Evolutionary conservation across 2,888 invertebrate genomes (phyloP).

Genomic region (Alentia gelatinosa): DNA sequence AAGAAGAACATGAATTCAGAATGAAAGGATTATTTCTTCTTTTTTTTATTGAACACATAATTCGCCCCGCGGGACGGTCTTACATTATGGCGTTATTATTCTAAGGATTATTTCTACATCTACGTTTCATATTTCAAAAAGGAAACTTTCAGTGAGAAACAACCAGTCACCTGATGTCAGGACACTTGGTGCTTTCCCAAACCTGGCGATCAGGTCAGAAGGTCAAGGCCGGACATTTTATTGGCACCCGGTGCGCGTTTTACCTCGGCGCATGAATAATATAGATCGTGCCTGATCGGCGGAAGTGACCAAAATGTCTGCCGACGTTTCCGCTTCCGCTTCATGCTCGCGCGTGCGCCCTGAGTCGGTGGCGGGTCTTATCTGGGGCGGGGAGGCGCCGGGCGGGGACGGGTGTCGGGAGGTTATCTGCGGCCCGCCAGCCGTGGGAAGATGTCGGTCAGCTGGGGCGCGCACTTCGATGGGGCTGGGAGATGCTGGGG

Average conservation of each 20-base stretch:
- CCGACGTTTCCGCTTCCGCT: conserved; percentile 24
- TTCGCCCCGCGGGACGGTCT: too few relatives aligned
- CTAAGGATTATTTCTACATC: too few relatives aligned
- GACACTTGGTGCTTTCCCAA: background rate
- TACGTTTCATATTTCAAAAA: too few relatives aligned
- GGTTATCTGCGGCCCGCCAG: background rate
- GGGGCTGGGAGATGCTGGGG: background rate
- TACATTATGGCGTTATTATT: too few relatives aligned
- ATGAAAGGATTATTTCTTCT: too few relatives aligned
- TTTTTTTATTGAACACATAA: too few relatives aligned
- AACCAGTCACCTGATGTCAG: too few relatives aligned
- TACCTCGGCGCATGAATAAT: conserved; percentile 16
- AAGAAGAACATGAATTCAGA: too few relatives aligned
- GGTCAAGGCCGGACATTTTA: background rate
- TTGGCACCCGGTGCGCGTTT: background rate
- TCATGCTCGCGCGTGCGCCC: background rate
- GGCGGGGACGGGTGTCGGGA: background rate
- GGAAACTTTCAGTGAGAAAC: too few relatives aligned
- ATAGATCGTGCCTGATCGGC: background rate
- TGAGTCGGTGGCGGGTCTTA: background rate
- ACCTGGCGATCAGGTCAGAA: background rate
- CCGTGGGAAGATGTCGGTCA: background rate
- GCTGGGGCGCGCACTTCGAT: background rate
- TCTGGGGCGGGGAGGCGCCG: background rate
- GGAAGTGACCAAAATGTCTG: conserved; percentile 42